These are phyloP conservation scores for Cephalophus harveyi DNA, from an alignment of 2,113 vertebrate genomes.

Conservation along the genomic window DNA sequence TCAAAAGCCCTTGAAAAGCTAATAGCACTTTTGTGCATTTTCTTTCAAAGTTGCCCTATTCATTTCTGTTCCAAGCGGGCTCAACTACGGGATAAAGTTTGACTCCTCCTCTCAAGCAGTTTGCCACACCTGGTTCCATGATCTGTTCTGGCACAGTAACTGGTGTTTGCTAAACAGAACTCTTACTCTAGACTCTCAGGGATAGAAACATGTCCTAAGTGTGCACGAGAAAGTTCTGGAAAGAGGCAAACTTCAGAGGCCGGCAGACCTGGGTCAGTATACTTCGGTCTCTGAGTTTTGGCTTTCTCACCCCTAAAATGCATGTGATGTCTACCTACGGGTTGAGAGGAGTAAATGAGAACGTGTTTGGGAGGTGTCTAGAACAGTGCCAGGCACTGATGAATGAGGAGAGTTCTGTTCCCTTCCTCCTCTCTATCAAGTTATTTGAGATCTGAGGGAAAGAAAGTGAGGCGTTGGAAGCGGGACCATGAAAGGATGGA, in stretches of 20 bases:
- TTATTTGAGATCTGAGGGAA: not conserved
- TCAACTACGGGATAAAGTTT: not conserved
- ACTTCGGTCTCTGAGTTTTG: not conserved
- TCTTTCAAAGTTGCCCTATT: not conserved
- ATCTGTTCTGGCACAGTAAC: not conserved
- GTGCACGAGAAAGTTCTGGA: not conserved
- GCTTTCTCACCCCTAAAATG: not conserved
- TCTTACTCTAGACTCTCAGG: not conserved
- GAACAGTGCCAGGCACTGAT: not conserved
- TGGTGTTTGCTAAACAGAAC: not conserved
- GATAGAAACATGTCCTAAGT: not conserved
- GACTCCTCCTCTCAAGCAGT: not conserved
- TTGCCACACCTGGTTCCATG: not conserved
- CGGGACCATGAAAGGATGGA: not conserved
- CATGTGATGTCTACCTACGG: not conserved
- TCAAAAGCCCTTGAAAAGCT: not conserved
- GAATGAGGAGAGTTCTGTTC: not conserved
- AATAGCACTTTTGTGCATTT: not conserved
- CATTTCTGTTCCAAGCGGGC: not conserved
- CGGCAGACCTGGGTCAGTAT: not conserved
- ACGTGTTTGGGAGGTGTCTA: not conserved
- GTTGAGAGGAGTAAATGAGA: not conserved
- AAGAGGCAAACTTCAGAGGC: not conserved
- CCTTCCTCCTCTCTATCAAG: no score
- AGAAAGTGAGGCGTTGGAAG: not conserved